Evolutionary conservation across 1,140 invertebrate species (phyloP).

Genomic region (Tenebrio molitor): DNA sequence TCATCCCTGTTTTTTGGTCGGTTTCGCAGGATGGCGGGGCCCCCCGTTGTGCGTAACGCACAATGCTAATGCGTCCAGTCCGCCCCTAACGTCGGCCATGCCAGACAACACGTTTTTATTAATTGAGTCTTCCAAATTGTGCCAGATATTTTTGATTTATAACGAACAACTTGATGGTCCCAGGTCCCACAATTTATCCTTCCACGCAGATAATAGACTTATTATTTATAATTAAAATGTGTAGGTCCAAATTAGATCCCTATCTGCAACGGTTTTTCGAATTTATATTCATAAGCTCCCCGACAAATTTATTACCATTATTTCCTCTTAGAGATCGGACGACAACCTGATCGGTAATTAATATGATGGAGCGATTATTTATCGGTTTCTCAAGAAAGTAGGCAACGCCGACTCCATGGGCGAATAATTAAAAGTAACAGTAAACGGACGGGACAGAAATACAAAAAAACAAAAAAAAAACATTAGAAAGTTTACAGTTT

Average conservation of each 20-base stretch:
- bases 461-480: too few relatives aligned
- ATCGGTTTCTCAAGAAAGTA: constrained; percentile 17
- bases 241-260: constrained; percentile 34
- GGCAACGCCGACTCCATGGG: not conserved
- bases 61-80: constrained; percentile 57
- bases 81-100: constrained; percentile 61
- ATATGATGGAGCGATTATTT: constrained; percentile 12
- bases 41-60: constrained; percentile 51
- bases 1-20: constrained; percentile 60
- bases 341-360: constrained; percentile 8
- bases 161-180: constrained; percentile 26
- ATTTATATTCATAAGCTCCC: constrained; percentile 36
- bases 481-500: too few relatives aligned
- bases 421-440: constrained; percentile 14
- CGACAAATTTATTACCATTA: constrained; percentile 25
- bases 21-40: constrained; percentile 57
- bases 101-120: constrained; percentile 59
- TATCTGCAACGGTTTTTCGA: constrained; percentile 40
- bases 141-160: constrained; percentile 49
- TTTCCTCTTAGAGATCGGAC: constrained; percentile 20
- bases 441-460: too few relatives aligned
- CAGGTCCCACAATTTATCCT: constrained; percentile 33
- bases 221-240: constrained; percentile 57
- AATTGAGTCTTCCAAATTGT: constrained; percentile 63
- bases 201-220: constrained; percentile 49